Percentiles rank a stretch among this genome's conserved stretches.
Conservation (phyloP, 2,797 vertebrate species). For the Cirrhinus molitorella region DNA sequence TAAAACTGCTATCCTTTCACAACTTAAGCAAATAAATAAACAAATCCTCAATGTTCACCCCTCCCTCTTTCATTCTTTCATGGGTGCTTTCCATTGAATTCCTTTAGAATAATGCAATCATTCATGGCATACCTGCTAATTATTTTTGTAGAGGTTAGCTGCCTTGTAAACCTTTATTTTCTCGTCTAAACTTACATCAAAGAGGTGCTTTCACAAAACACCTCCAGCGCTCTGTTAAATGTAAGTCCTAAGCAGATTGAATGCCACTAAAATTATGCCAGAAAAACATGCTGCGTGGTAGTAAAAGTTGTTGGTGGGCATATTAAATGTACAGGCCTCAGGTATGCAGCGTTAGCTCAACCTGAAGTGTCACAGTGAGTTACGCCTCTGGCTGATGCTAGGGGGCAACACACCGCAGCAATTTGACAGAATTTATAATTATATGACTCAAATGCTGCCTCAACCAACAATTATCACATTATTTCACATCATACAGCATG, state of each 20-base stretch:
- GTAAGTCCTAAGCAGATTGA: slow-evolving; percentile 36
- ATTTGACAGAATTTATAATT: not conserved
- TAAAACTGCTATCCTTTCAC: not conserved
- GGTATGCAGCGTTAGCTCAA: not conserved
- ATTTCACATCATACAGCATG: not conserved
- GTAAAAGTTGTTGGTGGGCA: slow-evolving; percentile 20
- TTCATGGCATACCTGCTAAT: slow-evolving; percentile 56
- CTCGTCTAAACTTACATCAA: slow-evolving; percentile 61
- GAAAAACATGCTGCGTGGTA: slow-evolving; percentile 40
- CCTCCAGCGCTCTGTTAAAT: slow-evolving; percentile 51
- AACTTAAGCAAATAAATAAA: not conserved
- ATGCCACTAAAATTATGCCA: slow-evolving; percentile 36
- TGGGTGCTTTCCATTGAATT: slow-evolving; percentile 47
- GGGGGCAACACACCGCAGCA: slow-evolving; percentile 30
- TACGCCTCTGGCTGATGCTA: slow-evolving; percentile 21
- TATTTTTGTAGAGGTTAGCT: slow-evolving; percentile 62
- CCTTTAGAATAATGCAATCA: slow-evolving; percentile 59
- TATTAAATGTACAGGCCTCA: slow-evolving; percentile 44
- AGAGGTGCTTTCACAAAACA: slow-evolving; percentile 55
- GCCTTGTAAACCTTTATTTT: slow-evolving; percentile 65
- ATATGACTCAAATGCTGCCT: not conserved
- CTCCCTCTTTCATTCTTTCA: not conserved
- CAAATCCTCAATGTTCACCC: not conserved
- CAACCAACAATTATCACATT: not conserved
- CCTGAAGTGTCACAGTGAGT: not conserved